phyloP scores from a whole-genome alignment of 1,140 invertebrate species.

The Drosophila teissieri region DNA sequence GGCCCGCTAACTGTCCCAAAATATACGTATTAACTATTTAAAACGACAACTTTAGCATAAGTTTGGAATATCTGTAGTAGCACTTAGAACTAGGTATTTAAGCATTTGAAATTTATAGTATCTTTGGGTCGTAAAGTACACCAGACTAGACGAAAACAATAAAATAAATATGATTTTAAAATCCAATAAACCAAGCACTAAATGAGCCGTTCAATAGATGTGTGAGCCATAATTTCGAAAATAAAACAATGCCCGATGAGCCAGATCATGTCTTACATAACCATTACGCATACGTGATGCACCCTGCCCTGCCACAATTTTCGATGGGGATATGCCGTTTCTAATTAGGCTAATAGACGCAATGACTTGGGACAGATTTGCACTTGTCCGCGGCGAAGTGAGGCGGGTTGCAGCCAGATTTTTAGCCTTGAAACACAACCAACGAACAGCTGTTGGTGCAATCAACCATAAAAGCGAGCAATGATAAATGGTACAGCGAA shows the following conservation, averaged over 20 bases:
- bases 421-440: conserved; percentile 30
- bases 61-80: conserved; percentile 18
- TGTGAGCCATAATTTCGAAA: conserved; percentile 29
- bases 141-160: conserved; percentile 62
- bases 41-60: conserved; percentile 6
- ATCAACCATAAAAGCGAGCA: conserved; percentile 69
- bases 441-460: conserved; percentile 73
- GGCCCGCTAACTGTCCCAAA: conserved; percentile 26
- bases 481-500: conserved; percentile 66
- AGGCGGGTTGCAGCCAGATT: neutral
- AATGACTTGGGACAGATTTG: conserved; percentile 47
- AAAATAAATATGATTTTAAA: conserved; percentile 43
- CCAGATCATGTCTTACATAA: conserved; percentile 33
- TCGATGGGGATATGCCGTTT: conserved; percentile 31
- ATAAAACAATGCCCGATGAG: conserved; percentile 1
- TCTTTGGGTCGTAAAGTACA: conserved; percentile 21
- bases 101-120: conserved; percentile 32
- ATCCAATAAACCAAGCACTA: conserved; percentile 40
- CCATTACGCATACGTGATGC: conserved; percentile 10
- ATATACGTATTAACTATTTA: conserved; percentile 31
- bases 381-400: conserved; percentile 55
- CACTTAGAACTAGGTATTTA: conserved; percentile 22
- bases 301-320: conserved; percentile 15
- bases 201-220: conserved; percentile 48
- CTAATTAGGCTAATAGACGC: conserved; percentile 53